phyloP scores from a whole-genome alignment of 2,888 invertebrate species.

The Conchocele bisecta region DNA sequence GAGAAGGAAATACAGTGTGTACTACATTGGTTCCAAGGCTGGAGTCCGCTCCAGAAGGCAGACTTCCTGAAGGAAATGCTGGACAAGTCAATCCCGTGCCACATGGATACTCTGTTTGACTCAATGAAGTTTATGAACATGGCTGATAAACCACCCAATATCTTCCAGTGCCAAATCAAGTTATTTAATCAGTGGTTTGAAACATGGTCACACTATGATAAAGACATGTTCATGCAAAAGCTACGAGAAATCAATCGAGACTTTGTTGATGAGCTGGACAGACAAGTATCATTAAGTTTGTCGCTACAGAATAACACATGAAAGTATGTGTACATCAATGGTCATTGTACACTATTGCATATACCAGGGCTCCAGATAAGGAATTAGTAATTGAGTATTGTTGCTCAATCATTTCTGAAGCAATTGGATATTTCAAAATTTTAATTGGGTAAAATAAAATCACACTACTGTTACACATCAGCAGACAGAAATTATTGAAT shows the following conservation, averaged over 20 bases:
- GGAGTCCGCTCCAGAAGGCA: slow-evolving; percentile 74
- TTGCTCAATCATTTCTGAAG: too few species aligned
- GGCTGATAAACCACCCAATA: slow-evolving; percentile 80
- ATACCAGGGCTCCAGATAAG: too few species aligned
- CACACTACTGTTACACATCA: too few species aligned
- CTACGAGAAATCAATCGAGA: slow-evolving; percentile 76
- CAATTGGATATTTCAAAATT: too few species aligned
- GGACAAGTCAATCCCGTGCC: slow-evolving; percentile 76
- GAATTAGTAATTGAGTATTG: too few species aligned
- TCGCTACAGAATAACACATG: slow-evolving; percentile 38
- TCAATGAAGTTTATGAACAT: slow-evolving; percentile 74
- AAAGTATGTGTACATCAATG: too few species aligned
- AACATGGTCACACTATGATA: slow-evolving; percentile 79
- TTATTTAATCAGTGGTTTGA: slow-evolving; percentile 82
- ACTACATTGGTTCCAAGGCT: slow-evolving; percentile 77
- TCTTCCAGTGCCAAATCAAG: slow-evolving; percentile 83
- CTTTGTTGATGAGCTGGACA: slow-evolving; percentile 79
- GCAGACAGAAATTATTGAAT: too few species aligned
- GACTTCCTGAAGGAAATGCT: slow-evolving; percentile 77
- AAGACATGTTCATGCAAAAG: slow-evolving; percentile 76
- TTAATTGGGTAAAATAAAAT: too few species aligned
- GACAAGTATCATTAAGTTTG: slow-evolving; percentile 51
- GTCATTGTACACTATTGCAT: too few species aligned
- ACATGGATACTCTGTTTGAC: slow-evolving; percentile 75
- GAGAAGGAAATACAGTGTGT: slow-evolving; percentile 78